Conservation (phyloP, 2,797 vertebrate species). For the Danio kyathit region DNA sequence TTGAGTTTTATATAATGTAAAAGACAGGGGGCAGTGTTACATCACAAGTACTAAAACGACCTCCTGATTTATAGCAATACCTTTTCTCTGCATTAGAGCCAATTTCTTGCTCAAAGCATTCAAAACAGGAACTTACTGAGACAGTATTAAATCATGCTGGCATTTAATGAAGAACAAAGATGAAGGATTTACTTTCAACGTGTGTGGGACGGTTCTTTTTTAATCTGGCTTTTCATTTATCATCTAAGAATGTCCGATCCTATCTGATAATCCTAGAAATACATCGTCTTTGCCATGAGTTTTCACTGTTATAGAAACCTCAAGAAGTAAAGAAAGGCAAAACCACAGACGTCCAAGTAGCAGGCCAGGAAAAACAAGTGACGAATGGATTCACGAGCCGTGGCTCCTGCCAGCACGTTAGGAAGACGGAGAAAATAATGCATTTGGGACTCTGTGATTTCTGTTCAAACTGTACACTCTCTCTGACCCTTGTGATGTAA, state of each 20-base stretch:
- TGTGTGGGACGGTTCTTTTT: constrained; percentile 10
- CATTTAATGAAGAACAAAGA: constrained; percentile 29
- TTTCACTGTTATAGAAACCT: constrained; percentile 21
- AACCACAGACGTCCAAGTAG: constrained; percentile 22
- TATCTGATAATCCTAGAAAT: constrained; percentile 34
- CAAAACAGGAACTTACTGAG: constrained; percentile 36
- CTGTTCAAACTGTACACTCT: constrained; percentile 55
- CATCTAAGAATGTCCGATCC: constrained; percentile 6
- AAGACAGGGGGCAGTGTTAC: constrained; percentile 56
- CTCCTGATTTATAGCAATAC: background rate
- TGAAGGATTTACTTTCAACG: constrained; percentile 28
- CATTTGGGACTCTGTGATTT: constrained; percentile 50
- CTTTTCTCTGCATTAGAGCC: constrained; percentile 24
- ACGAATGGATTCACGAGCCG: constrained; percentile 4
- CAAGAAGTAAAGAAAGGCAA: constrained; percentile 17
- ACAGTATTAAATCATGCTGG: constrained; percentile 41
- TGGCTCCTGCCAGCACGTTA: constrained; percentile 31
- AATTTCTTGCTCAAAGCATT: constrained; percentile 22
- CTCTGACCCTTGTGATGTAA: constrained; percentile 44
- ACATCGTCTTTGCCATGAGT: constrained; percentile 16
- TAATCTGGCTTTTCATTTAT: background rate
- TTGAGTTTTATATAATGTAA: background rate
- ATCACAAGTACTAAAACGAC: constrained; percentile 18
- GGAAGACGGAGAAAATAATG: constrained; percentile 29
- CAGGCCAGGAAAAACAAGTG: constrained; percentile 47